Evolutionary conservation across 2,888 invertebrate species (phyloP).

Genomic region (Cistogaster globosa): DNA sequence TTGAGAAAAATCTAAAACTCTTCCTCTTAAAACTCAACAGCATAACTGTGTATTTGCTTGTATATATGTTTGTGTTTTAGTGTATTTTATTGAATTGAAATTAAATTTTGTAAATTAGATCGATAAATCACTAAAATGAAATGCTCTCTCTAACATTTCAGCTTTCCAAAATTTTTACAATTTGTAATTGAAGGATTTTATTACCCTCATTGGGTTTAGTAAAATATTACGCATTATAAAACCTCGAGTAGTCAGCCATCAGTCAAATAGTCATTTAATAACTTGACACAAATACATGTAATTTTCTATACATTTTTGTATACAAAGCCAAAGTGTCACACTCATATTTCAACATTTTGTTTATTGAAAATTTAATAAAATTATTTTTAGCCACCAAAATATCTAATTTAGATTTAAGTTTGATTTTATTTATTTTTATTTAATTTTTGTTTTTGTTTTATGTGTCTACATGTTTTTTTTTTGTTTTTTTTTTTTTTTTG

Average conservation of each 20-base stretch:
- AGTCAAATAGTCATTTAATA: constrained; percentile 21
- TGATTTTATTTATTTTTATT: constrained; percentile 31
- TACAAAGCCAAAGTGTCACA: constrained; percentile 14
- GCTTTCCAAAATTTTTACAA: constrained; percentile 17
- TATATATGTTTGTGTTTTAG: not conserved
- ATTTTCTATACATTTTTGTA: not conserved
- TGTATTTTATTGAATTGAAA: constrained; percentile 26
- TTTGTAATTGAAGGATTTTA: constrained; percentile 21
- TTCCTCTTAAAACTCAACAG: not conserved
- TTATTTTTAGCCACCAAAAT: constrained; percentile 51
- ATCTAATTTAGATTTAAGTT: constrained; percentile 49
- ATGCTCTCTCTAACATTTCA: constrained; percentile 10
- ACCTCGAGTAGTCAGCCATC: constrained; percentile 37
- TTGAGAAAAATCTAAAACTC: not conserved
- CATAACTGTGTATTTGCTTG: not conserved
- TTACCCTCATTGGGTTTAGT: constrained; percentile 1
- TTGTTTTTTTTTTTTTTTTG: constrained; percentile 21
- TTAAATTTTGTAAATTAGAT: constrained; percentile 53
- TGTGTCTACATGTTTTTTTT: constrained; percentile 26
- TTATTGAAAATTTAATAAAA: constrained; percentile 16
- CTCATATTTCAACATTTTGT: constrained; percentile 20
- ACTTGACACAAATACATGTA: not conserved
- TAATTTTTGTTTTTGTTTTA: not conserved
- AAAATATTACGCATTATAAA: constrained; percentile 48
- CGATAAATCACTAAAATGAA: constrained; percentile 39